Base-by-base conservation (phyloP, 2,113 vertebrate species). In the Leptodactylus fuscus region DNA sequence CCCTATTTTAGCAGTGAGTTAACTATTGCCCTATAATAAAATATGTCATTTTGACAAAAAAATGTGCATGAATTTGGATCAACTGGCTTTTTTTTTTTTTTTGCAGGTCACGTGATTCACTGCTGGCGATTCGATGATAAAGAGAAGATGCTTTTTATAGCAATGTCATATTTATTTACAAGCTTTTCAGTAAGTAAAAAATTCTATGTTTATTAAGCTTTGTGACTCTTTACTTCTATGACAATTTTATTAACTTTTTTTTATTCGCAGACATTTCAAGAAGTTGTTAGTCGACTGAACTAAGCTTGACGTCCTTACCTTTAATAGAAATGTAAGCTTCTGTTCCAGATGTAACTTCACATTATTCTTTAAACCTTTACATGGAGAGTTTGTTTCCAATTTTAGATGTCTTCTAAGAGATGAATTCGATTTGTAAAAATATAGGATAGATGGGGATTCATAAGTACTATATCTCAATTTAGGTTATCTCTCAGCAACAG, bases 151-250 rank as follows among this genome's bases (percentile, higher is more conserved):
- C 90, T 90, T 46, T 90, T 87, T 41, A 89, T 91, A 32, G 75
- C 90, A 3, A 82, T 91, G 5, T 90, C 90, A 1, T 91, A 89
- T 81, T 87, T 90, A 60, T 91, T 91, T 58, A 89, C 89, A 38
- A 78, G 88, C 81, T 15, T 60, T 49, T 79, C 84, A 27, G 90
- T 91, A 75, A 89, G 87, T 91, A 55, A 71, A 36, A 22, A 1
- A n/a, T 48, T 41, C 9, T 41, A 22, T n/a, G 10, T 9, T 75
- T 5, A 44, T 16, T 36, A 12, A 8, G 22, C 20, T 51, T 16
- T 53, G 2, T 4, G 18, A 7, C 51, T 11, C 36, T 51, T 16
- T 13, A 36, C n/a, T 49, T 51, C 1, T 7, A 24, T 51, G 11
- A 3, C 32, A 29, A 24, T 11, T 27, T 13, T 36, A 18, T 51